A percentile compares a stretch with the other conserved stretches of the same genome.
Evolutionary conservation across 92 coral and sea anemone species (phyloP).

Genomic region (Pocillopora meandrina): DNA sequence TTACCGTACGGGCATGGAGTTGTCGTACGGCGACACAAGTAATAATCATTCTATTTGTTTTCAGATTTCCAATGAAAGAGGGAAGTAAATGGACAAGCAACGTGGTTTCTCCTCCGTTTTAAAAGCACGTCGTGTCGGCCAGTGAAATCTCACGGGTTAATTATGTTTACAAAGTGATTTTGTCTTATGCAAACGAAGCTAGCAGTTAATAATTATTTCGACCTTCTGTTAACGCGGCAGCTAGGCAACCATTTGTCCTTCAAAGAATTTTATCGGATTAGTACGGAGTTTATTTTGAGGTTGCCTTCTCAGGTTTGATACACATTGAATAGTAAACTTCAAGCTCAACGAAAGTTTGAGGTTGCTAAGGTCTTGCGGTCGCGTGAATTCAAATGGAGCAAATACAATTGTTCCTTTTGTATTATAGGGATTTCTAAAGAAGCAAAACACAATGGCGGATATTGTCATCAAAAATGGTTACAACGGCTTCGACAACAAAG

Average conservation of each 20-base stretch:
- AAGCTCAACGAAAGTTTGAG: neutral
- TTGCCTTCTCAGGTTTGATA: neutral
- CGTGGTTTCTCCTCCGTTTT: neutral
- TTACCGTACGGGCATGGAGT: too few relatives aligned
- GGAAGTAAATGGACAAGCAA: too few relatives aligned
- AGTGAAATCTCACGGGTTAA: conserved; percentile 5
- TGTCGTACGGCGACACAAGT: too few relatives aligned
- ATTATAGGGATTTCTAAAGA: neutral
- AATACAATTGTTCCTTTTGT: neutral
- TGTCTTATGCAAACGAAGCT: neutral
- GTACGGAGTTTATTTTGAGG: neutral
- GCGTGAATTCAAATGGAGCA: neutral
- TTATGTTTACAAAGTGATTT: conserved; percentile 1
- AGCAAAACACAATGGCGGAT: conserved; percentile 45
- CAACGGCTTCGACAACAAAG: conserved; percentile 44
- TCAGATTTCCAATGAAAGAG: too few relatives aligned
- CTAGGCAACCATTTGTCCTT: conserved; percentile 16
- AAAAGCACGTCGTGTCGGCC: neutral
- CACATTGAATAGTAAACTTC: neutral
- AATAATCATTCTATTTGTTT: too few relatives aligned
- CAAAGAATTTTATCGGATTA: conserved; percentile 6
- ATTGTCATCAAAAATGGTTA: conserved; percentile 62
- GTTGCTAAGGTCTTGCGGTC: neutral
- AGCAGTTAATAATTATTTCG: neutral
- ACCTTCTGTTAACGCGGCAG: conserved; percentile 10